Base-by-base conservation (phyloP, 2,113 vertebrate genomes). In the Origma solitaria region DNA sequence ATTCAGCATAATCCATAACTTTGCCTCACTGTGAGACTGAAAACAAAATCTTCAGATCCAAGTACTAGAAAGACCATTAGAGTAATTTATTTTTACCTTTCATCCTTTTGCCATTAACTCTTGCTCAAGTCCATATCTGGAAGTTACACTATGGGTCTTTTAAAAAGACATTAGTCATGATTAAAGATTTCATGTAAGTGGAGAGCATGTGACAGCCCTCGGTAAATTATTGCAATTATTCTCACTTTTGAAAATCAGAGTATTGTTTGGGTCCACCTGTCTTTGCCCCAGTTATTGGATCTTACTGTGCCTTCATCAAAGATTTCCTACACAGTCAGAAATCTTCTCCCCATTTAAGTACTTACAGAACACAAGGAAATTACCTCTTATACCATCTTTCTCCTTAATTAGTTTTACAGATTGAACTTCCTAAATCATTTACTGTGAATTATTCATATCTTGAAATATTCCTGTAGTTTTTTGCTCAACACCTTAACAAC, bases 341-440 rank as follows among this genome's bases (percentile, higher is more conserved):
- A 90, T 80, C 89, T 92, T 95, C 84, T 95, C 38, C 50, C 61
- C 22, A 38, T 85, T 76, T 93, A 78, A 76, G 50, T 91, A 68
- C 61, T 94, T 61, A 89, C 23, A 81, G 92, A 94, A 64, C 50
- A 77, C 0, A 12, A 95, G 91, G 91, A 97, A 97, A 94, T 94
- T 96, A 60, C 79, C 60, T 96, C 75, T 95, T 96, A 81, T 71
- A 73, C 51, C 40, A 92, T 83, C 72, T 64, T 77, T 95, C 85
- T 78, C 85, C 79, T 51, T 96, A 94, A 95, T 96, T 94, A 96
- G 85, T 80, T 94, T 68, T 42, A 92, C 90, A 93, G 92, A 96
- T 83, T 95, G 93, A 96, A 92, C 68, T 95, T 96, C 85, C 94
- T 95, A 86, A 92, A 77, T 90, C 27, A 94, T 93, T 95, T 88